phyloP scores from a whole-genome alignment of 2,888 invertebrate species.

The Chaitophorus viminalis region DNA sequence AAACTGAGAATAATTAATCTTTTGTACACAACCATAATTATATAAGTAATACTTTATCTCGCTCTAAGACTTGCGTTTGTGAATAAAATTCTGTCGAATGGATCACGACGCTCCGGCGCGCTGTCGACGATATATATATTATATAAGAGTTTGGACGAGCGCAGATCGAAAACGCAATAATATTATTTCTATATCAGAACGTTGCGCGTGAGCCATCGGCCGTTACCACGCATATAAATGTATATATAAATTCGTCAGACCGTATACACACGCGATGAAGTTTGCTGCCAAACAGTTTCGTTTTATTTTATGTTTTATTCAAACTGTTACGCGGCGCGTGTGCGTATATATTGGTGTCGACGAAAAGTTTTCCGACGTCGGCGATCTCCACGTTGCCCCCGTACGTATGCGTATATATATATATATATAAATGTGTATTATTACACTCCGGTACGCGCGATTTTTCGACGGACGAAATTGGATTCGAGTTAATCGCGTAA shows the following conservation, averaged over 20 bases:
- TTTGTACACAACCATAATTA: background rate
- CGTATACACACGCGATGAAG: background rate
- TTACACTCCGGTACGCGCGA: background rate
- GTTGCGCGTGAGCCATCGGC: background rate
- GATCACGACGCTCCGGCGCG: no score
- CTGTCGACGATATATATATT: no score
- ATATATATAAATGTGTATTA: no score
- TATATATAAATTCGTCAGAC: background rate
- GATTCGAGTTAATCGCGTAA: slow-evolving; percentile 10
- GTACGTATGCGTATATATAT: background rate
- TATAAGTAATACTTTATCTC: no score
- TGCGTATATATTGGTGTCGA: background rate
- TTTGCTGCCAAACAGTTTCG: background rate
- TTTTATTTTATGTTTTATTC: slow-evolving; percentile 38
- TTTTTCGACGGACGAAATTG: slow-evolving; percentile 25
- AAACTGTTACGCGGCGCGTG: background rate
- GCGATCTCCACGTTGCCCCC: background rate
- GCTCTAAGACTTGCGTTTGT: background rate
- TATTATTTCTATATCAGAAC: background rate
- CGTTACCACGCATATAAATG: background rate
- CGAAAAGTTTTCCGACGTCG: slow-evolving; percentile 3
- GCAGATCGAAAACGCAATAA: background rate
- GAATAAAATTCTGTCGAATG: no score
- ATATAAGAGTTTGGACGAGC: no score
- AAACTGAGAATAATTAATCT: background rate